Conservation (phyloP, 2,797 vertebrate species). For the Craterocephalus amniculus region DNA sequence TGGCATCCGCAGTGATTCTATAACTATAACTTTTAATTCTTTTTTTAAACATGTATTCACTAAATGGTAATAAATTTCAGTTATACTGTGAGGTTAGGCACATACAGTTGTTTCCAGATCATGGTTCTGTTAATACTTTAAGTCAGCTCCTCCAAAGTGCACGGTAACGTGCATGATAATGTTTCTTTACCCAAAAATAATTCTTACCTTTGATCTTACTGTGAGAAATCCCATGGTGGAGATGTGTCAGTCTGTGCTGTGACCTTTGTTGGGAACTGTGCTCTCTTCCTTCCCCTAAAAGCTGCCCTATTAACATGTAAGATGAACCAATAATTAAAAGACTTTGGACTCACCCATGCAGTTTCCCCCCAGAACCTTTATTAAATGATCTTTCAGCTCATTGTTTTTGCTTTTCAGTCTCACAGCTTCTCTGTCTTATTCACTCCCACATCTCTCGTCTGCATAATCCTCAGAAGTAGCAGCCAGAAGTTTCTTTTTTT, state of each 20-base stretch:
- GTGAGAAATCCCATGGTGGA: neutral
- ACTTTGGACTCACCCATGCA: neutral
- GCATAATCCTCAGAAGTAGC: neutral
- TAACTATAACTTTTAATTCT: neutral
- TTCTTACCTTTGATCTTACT: neutral
- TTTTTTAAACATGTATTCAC: neutral
- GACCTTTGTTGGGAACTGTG: neutral
- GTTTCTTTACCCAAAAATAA: neutral
- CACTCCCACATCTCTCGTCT: slow-evolving; percentile 7
- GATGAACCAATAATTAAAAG: slow-evolving; percentile 10
- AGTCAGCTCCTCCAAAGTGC: neutral
- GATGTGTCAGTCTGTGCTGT: neutral
- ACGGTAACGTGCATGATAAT: neutral
- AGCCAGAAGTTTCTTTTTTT: neutral
- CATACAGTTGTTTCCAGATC: neutral
- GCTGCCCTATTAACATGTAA: slow-evolving; percentile 1
- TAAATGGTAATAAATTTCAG: neutral
- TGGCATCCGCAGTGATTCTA: too few relatives aligned
- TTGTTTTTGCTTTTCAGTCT: slow-evolving; percentile 13
- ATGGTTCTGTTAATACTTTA: neutral
- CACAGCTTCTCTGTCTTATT: neutral
- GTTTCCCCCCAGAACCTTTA: neutral
- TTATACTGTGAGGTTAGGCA: neutral
- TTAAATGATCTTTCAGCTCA: slow-evolving; percentile 3
- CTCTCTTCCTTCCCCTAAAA: neutral